Evolutionary conservation across 2,113 vertebrate species (phyloP).

Genomic region (Holacanthus passer): DNA sequence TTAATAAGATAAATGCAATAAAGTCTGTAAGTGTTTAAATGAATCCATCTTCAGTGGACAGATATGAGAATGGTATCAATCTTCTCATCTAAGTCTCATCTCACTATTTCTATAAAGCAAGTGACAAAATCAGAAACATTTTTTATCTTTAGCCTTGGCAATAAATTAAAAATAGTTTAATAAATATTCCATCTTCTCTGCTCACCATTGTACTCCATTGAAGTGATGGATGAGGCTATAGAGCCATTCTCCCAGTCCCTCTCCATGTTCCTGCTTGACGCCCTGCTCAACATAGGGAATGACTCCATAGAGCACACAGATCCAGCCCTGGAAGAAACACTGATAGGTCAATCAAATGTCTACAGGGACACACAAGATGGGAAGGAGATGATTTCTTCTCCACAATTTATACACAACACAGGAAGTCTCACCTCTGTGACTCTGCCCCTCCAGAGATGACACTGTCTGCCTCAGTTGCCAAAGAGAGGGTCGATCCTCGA

Average conservation of each 20-base stretch:
- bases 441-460: slow-evolving; percentile 90
- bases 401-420: background rate
- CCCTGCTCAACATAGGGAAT: slow-evolving; percentile 90
- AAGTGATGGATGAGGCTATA: slow-evolving; percentile 93
- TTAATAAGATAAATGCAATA: background rate
- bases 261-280: slow-evolving; percentile 93
- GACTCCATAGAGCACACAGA: slow-evolving; percentile 94
- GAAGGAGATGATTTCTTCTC: no score
- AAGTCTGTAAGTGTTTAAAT: background rate
- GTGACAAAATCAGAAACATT: background rate
- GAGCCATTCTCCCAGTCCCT: slow-evolving; percentile 97
- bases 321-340: slow-evolving; percentile 85
- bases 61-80: background rate
- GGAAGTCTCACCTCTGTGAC: slow-evolving; percentile 87
- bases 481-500: slow-evolving; percentile 94
- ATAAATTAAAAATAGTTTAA: background rate
- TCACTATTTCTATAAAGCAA: background rate
- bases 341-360: background rate
- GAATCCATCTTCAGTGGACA: background rate
- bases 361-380: background rate
- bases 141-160: background rate
- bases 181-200: background rate
- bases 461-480: slow-evolving; percentile 94
- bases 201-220: slow-evolving; percentile 93
- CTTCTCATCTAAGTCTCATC: background rate